Evolutionary conservation across 2,888 invertebrate genomes (phyloP).

Genomic region (Cosmia pyralina): DNA sequence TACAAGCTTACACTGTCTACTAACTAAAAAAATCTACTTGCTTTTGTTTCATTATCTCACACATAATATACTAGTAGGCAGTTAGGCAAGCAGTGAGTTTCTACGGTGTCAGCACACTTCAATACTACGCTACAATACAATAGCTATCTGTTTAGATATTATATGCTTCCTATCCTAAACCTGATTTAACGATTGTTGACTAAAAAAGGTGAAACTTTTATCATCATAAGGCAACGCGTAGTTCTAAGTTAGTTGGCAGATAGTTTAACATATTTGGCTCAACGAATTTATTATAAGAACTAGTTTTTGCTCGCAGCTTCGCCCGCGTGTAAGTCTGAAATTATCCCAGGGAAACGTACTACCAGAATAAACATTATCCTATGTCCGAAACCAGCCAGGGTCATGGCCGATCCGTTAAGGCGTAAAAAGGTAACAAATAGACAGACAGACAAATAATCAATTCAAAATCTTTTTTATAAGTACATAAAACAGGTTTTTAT

Average conservation of each 20-base stretch:
- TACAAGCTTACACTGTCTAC: conserved; percentile 54
- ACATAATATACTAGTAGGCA: conserved; percentile 1
- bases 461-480: too few species aligned
- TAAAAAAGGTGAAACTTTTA: conserved; percentile 3
- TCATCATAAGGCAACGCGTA: background rate
- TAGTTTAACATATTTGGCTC: background rate
- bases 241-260: background rate
- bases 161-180: background rate
- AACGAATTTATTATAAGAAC: background rate
- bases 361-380: too few species aligned
- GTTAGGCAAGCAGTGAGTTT: background rate
- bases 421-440: too few species aligned
- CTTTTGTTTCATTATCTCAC: conserved; percentile 44
- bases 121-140: background rate
- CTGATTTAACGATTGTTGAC: conserved; percentile 12
- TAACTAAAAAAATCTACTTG: conserved; percentile 46
- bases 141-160: background rate
- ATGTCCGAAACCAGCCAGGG: too few species aligned
- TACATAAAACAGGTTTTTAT: too few species aligned
- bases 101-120: conserved; percentile 16
- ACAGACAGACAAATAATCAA: too few species aligned
- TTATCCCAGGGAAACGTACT: too few species aligned
- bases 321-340: too few species aligned
- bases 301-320: too few species aligned
- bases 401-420: too few species aligned